Evolutionary conservation across 2,113 vertebrate species (phyloP), one percentile per base, ranked within the genome.

Genomic region (Ranitomeya variabilis): DNA sequence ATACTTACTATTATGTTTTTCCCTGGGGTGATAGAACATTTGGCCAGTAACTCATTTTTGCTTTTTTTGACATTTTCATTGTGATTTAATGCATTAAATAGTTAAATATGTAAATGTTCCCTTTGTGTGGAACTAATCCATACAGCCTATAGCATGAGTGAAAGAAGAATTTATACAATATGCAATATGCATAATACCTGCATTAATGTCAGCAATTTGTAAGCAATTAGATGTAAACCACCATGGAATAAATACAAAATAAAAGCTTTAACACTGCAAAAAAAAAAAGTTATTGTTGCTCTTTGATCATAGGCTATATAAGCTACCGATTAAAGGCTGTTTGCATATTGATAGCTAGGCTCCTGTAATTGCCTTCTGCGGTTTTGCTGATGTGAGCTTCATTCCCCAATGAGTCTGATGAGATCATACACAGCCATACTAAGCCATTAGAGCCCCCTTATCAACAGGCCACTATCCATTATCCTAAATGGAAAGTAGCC

Each of bases 401-500:
- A 89, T 89, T 89, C 87, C 87, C 87, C 80, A 78, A 89, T 89
- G 87, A 89, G 73, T 84, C n/a, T 71, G 87, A 89, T 89, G 87
- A 89, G 87, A 89, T 89, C 87, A 89, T 60, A 76, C 57, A 57
- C 80, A 84, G 62, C 55, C 81, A 84, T 78, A 78, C 81, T 67
- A 84, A 89, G 60, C 87, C 87, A 89, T 89, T 89, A 89, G 87
- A 89, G 87, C 81, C 87, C 87, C 87, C 71, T 84, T 89, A 84
- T 89, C 87, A 88, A 89, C 87, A 89, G 73, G 87, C 87, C 87
- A 84, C 87, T 84, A 84, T 89, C 87, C 87, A 89, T 89, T 89
- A 89, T 89, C 87, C 81, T 84, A 89, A 89, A 89, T 89, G 87
- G 87, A 89, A 74, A 83, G 87, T 15, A 84, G 87, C 31, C 54